phyloP scores from a whole-genome alignment of 2,888 invertebrate genomes.

The Diloba caeruleocephala region DNA sequence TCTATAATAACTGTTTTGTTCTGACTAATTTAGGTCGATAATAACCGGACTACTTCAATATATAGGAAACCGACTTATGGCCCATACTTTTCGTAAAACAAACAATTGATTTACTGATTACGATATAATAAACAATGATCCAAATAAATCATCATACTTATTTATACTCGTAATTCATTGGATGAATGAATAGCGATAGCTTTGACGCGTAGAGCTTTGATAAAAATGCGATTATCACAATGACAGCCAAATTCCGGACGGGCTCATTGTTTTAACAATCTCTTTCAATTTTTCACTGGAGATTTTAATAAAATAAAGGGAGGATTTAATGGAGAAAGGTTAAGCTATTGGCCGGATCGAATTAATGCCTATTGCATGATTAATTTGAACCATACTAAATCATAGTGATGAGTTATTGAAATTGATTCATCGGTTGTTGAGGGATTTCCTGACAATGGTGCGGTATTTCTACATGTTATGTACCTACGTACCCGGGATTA shows the following conservation, averaged over 20 bases:
- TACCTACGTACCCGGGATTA: too few species aligned
- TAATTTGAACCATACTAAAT: too few species aligned
- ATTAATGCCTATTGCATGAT: too few species aligned
- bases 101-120: too few species aligned
- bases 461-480: too few species aligned
- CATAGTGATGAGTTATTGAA: too few species aligned
- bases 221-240: constrained; percentile 34
- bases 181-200: constrained; percentile 21
- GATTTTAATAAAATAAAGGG: too few species aligned
- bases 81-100: not conserved
- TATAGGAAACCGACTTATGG: constrained; percentile 9
- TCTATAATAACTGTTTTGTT: constrained; percentile 1
- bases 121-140: not conserved
- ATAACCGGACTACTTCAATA: not conserved
- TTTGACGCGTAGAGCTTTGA: constrained; percentile 28
- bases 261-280: not conserved
- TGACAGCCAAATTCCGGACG: constrained; percentile 34
- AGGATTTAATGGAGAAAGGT: too few species aligned
- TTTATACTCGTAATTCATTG: constrained; percentile 17
- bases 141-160: constrained; percentile 32
- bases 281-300: too few species aligned
- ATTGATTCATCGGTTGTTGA: too few species aligned
- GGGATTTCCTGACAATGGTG: too few species aligned
- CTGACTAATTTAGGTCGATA: not conserved
- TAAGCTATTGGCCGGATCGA: too few species aligned